Base-by-base conservation (phyloP, 2,113 vertebrate genomes). In the Rhinoderma darwinii region DNA sequence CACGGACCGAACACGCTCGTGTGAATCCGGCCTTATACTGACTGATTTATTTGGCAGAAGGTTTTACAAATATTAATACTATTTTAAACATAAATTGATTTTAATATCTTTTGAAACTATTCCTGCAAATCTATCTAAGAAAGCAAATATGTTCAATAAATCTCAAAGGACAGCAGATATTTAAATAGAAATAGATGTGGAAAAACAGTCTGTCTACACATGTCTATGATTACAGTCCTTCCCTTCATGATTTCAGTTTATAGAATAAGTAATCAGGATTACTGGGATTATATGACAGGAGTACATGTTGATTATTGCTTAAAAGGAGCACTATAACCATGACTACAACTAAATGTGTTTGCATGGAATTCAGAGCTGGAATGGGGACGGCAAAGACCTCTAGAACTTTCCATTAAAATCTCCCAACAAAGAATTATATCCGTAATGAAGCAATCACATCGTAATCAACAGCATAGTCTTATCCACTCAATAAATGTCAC, bases 81-180 rank as follows among this genome's bases (percentile, higher is more conserved):
- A 76, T 76, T 76, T 84, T 76, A 43, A 54, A 76, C n/a, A 75
- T 8, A 66, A 86, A 86, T 78, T 41, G 56, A 78, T 78, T 86
- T 51, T 20, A 78, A 37, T 50, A 78, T 86, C 27, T 68, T 77
- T 86, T 86, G 41, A 77, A 68, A 86, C 10, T 50, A 10, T 74
- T 75, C 20, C 50, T 59, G 10, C 27, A 78, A 77, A 66, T 50
- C 30, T 54, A 8, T 75, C 84, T 77, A 18, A 85, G 41, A 85
- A 66, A 47, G 41, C 30, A 86, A 86, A 86, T 78, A 68, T 86
- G 74, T 68, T 27, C 30, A 37, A 75, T 78, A 78, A 78, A 51
- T 78, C 74, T 61, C 43, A 12, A 20, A 44, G 84, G 41, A 86
- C 35, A 51, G 35, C 56, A 78, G 77, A 78, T 54, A 66, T 68